phyloP scores from a whole-genome alignment of 1,140 invertebrate genomes.

The Microplitis demolitor region DNA sequence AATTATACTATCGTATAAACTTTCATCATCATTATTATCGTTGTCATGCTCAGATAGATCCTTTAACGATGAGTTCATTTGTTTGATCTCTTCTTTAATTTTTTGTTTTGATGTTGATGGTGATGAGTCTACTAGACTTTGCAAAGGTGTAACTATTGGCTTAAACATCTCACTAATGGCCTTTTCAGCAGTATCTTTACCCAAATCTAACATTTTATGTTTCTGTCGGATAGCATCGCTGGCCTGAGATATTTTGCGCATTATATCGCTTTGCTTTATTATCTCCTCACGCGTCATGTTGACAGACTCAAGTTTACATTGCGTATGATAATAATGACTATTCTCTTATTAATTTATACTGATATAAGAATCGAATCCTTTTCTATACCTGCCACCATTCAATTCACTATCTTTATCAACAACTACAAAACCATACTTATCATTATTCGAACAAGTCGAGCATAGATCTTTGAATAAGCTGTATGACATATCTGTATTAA shows the following conservation, averaged over 20 bases:
- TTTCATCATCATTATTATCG: no score
- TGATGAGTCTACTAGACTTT: neutral
- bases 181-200: slow-evolving; percentile 4
- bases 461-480: neutral
- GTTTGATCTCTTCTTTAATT: no score
- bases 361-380: slow-evolving; percentile 22
- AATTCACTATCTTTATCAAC: neutral
- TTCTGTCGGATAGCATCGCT: slow-evolving; percentile 31
- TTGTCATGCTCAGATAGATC: no score
- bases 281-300: slow-evolving; percentile 17
- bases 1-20: no score
- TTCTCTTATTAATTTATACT: slow-evolving; percentile 11
- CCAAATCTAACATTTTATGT: slow-evolving; percentile 26
- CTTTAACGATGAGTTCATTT: no score
- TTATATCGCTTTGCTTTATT: slow-evolving; percentile 9
- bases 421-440: neutral
- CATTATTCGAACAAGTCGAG: neutral
- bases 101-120: no score
- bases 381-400: neutral
- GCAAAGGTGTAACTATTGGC: slow-evolving; percentile 13
- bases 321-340: neutral
- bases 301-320: neutral
- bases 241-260: slow-evolving; percentile 25
- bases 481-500: neutral
- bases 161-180: slow-evolving; percentile 17